Evolutionary conservation across 2,113 vertebrate genomes (phyloP), one percentile per base, ranked within the genome.

Genomic region (Balaeniceps rex): DNA sequence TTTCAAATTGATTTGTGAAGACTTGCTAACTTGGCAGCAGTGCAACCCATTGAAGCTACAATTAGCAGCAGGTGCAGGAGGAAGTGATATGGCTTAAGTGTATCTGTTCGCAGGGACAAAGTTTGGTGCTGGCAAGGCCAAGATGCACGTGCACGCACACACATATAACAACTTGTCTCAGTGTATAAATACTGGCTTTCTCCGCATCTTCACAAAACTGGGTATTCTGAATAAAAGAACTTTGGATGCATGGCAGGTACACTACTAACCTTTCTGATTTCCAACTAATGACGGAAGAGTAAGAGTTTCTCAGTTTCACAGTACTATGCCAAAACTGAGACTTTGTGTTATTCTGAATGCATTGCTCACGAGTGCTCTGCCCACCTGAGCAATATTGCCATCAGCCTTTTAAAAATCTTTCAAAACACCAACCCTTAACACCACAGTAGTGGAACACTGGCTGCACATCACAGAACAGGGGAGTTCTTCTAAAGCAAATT

Each of bases 1-100:
- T 94, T 95, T 96, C 93, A 95, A 96, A 97, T 85, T 97, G 96
- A 97, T 97, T 97, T 94, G 95, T 92, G 94, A 97, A 97, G 95
- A 96, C 96, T 94, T 94, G 83, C 94, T 94, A 97, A 94, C 96
- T 97, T 97, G 97, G 96, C 95, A 97, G 95, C 91, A 94, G 94
- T 91, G 94, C 92, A 96, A 88, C 93, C 88, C 91, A 95, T 69
- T 93, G 96, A 95, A 89, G 94, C 86, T 87, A 68, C 94, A 97
- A 96, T 97, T 95, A 96, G 93, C 94, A 96, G 94, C 96, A 97
- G 97, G 97, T 97, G 95, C 96, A 78, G 87, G 86, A 95, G 96
- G 95, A 97, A 97, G 80, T 76, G 36, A 94, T 91, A 79, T 0
- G 19, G 88, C 87, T 94, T 40, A 95, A 96, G 96, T 94, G 88